Conservation (phyloP, 2,888 invertebrate species). For the Xestia xanthographa region DNA sequence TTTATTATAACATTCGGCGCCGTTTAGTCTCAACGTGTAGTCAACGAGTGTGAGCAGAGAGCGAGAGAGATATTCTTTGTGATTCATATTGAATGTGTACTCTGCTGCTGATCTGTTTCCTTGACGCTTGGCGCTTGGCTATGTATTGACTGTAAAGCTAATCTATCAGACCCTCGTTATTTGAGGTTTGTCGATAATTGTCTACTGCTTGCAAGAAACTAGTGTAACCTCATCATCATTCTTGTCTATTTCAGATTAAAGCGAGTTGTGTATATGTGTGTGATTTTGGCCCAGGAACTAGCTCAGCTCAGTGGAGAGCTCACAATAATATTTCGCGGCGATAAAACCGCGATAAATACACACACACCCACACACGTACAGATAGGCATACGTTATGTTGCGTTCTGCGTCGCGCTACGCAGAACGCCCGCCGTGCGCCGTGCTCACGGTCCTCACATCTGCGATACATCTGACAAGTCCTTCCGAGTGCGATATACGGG, state of each 20-base stretch:
- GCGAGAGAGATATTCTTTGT: not conserved
- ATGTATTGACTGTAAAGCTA: not conserved
- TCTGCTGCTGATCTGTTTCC: not conserved
- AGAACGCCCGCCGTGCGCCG: too few species aligned
- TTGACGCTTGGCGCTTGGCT: not conserved
- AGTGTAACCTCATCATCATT: too few species aligned
- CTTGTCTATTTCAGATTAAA: not conserved
- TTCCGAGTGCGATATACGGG: too few species aligned
- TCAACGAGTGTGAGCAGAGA: not conserved
- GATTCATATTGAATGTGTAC: not conserved
- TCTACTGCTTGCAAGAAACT: not conserved
- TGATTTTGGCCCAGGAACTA: too few species aligned
- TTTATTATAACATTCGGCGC: not conserved
- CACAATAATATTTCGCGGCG: not conserved
- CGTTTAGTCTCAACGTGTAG: not conserved
- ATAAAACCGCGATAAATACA: slow-evolving; percentile 17
- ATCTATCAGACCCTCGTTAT: not conserved
- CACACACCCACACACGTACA: not conserved
- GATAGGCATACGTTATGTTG: not conserved
- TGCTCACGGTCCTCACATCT: too few species aligned
- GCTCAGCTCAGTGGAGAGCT: not conserved
- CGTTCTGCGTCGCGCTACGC: not conserved
- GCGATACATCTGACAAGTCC: too few species aligned
- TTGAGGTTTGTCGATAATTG: not conserved
- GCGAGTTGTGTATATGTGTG: too few species aligned